Percentiles rank a stretch among this genome's conserved stretches.
phyloP scores from a whole-genome alignment of 2,113 vertebrate genomes.

The Barnardius zonarius region DNA sequence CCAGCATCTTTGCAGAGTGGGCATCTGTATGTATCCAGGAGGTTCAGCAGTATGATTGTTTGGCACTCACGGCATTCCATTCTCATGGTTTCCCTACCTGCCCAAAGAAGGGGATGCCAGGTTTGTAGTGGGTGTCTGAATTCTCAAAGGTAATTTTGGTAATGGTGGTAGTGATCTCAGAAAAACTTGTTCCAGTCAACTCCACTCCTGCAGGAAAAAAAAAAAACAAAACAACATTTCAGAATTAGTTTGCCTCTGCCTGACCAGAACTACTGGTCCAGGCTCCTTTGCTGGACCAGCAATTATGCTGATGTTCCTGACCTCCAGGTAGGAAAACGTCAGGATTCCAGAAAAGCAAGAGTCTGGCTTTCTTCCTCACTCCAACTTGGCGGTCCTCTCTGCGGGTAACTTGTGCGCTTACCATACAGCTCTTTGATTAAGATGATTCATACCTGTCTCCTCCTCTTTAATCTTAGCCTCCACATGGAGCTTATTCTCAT shows the following conservation, averaged over 20 bases:
- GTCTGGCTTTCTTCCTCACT: background rate
- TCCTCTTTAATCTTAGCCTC: slow-evolving; percentile 75
- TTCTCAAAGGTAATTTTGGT: slow-evolving; percentile 65
- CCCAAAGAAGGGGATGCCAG: slow-evolving; percentile 72
- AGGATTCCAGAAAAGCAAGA: background rate
- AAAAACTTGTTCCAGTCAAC: slow-evolving; percentile 46
- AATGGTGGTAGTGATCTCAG: slow-evolving; percentile 60
- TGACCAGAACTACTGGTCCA: background rate
- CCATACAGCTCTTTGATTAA: background rate
- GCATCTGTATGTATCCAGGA: background rate
- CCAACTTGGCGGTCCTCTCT: background rate
- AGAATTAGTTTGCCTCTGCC: background rate
- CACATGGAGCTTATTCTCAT: slow-evolving; percentile 64
- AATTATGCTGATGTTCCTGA: background rate
- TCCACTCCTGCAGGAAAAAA: slow-evolving; percentile 62
- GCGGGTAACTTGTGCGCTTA: background rate
- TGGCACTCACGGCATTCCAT: background rate
- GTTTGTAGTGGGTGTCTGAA: slow-evolving; percentile 63
- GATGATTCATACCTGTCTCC: slow-evolving; percentile 70
- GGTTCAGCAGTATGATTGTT: background rate
- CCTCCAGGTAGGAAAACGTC: background rate
- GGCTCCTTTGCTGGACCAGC: background rate
- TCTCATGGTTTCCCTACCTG: slow-evolving; percentile 60
- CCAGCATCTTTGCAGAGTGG: background rate
- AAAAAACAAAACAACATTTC: background rate